Evolutionary conservation across 2,797 vertebrate genomes (phyloP), one percentile per base, ranked within the genome.

Genomic region (Sebastes iracundus): DNA sequence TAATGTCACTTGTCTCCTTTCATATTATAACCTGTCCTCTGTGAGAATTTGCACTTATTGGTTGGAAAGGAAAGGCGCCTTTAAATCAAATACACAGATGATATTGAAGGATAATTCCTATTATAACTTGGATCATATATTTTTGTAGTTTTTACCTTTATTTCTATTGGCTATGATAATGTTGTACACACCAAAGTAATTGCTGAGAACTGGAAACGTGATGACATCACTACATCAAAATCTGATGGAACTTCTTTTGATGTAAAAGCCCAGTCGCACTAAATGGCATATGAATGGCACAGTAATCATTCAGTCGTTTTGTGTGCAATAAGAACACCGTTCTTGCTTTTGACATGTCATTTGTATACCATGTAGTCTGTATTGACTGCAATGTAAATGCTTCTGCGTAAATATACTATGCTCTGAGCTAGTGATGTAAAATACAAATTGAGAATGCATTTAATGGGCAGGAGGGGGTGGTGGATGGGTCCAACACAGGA

Each of bases 1-100:
- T 10, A 52, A 77, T 27, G 55, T n/a, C 18, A 59, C 16, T 11
- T 62, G 14, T 75, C 49, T 72, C n/a, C 6, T 61, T 64, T 63
- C 12, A 22, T 11, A 13, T 53, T 52, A 56, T 7, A 55, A n/a
- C 11, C 22, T 2, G 9, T 63, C 7, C 13, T 16, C 52, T 63
- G 25, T 52, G 20, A 11, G 52, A 22, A 61, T 56, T 71, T 46
- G 5, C 4, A 20, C n/a, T 18, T 22, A 35, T 18, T 22, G 22
- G 35, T 77, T 52, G 13, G 2, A 52, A 70, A 61, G 22, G 1
- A 72, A 58, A 63, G 7, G n/a, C 7, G 6, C 18, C 33, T 27
- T 55, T 64, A 4, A 23, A 35, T 62, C 20, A 53, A 53, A 56
- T 42, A 60, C 16, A 30, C 11, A 46, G 23, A 60, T 46, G 25